These are phyloP conservation scores for Caenorhabditis imperialis DNA, from an alignment of 2,888 invertebrate species.

Conservation along the genomic window DNA sequence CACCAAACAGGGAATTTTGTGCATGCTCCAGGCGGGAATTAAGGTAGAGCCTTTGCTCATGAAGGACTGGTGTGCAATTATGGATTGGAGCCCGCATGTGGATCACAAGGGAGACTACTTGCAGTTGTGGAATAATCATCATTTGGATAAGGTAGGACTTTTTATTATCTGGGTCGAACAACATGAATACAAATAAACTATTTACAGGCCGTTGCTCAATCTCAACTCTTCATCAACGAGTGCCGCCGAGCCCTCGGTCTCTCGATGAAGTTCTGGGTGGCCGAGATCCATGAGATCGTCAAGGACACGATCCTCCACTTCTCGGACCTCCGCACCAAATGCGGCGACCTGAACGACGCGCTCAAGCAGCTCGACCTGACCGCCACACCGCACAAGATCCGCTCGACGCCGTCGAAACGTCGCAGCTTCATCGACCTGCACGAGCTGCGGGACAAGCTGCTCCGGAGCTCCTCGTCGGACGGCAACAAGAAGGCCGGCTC, in stretches of 20 bases:
- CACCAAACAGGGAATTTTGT: conserved; percentile 78
- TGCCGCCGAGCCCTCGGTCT: conserved; percentile 77
- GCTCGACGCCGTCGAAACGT: conserved; percentile 77
- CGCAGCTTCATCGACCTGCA: conserved; percentile 78
- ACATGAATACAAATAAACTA: too few relatives aligned
- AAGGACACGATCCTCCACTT: conserved; percentile 78
- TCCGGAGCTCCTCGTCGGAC: conserved; percentile 69
- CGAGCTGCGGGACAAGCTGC: conserved; percentile 76
- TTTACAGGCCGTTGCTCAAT: conserved; percentile 76
- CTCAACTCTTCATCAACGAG: conserved; percentile 78
- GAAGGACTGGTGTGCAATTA: conserved; percentile 78
- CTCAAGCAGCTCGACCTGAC: conserved; percentile 78
- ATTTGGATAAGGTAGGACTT: conserved; percentile 75
- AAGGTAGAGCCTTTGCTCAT: conserved; percentile 77
- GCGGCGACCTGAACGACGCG: conserved; percentile 78
- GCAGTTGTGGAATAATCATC: conserved; percentile 77
- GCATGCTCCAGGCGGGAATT: conserved; percentile 77
- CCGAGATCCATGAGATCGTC: conserved; percentile 78
- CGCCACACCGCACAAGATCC: conserved; percentile 78
- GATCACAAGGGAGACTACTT: conserved; percentile 78
- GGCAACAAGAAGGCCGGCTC: conserved; percentile 74
- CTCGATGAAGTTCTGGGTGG: conserved; percentile 79
- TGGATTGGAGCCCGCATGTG: conserved; percentile 78
- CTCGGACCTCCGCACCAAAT: conserved; percentile 77
- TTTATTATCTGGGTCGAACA: too few relatives aligned